phyloP scores from a whole-genome alignment of 2,797 vertebrate species.

The Psittacula echo region DNA sequence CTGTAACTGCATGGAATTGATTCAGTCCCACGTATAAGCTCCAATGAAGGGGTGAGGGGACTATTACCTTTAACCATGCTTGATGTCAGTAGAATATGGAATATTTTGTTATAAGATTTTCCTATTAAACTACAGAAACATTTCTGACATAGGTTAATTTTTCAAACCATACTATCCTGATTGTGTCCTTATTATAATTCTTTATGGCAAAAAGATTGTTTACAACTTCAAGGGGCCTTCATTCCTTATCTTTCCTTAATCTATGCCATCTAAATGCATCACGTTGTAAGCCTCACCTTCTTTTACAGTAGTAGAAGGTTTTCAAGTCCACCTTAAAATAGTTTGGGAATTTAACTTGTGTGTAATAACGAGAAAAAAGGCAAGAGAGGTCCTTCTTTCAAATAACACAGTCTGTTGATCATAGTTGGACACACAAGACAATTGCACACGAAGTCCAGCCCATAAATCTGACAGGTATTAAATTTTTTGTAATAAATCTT shows the following conservation, averaged over 20 bases:
- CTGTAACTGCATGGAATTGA: not conserved
- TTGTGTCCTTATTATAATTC: not conserved
- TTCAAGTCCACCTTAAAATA: not conserved
- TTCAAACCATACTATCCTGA: not conserved
- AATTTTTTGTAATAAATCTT: not conserved
- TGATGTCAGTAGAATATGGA: not conserved
- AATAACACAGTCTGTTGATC: not conserved
- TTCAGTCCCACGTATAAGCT: not conserved
- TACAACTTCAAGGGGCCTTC: not conserved
- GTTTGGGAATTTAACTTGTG: not conserved
- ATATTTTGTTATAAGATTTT: not conserved
- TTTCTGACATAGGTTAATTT: not conserved
- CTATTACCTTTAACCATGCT: not conserved
- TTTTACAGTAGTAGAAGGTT: not conserved
- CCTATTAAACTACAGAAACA: not conserved
- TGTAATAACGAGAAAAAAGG: not conserved
- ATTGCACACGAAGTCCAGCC: not conserved
- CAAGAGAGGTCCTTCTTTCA: not conserved
- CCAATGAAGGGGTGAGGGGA: not conserved
- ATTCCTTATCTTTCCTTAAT: not conserved
- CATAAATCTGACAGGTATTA: not conserved
- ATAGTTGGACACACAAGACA: not conserved
- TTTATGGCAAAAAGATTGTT: not conserved
- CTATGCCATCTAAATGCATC: not conserved
- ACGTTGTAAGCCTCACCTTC: not conserved